Evolutionary conservation across 2,888 invertebrate species (phyloP).

Genomic region (Anagyrus pseudococci): DNA sequence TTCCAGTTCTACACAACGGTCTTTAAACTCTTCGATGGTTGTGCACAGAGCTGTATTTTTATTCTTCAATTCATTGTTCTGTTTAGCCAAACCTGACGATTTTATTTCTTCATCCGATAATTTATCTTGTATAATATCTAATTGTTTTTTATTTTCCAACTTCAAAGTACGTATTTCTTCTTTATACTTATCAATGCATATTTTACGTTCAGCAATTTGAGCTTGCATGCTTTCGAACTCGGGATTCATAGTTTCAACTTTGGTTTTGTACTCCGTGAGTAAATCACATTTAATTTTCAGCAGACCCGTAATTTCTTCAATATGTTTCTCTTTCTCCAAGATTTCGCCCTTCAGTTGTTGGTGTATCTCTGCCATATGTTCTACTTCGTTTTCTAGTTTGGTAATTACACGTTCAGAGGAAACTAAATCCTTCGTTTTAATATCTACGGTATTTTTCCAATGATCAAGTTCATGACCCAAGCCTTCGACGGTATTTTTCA

Average conservation of each 20-base stretch:
- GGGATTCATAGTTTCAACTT: constrained; percentile 49
- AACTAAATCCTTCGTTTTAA: constrained; percentile 54
- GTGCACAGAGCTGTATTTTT: constrained; percentile 62
- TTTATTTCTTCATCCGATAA: constrained; percentile 52
- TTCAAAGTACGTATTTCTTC: constrained; percentile 58
- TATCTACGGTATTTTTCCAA: constrained; percentile 54
- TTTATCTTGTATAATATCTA: constrained; percentile 45
- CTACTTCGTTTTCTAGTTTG: constrained; percentile 60
- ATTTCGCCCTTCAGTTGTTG: constrained; percentile 59
- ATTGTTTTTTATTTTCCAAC: constrained; percentile 54
- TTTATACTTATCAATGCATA: constrained; percentile 54
- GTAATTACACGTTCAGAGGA: constrained; percentile 57
- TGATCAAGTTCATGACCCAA: constrained; percentile 50
- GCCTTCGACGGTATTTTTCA: constrained; percentile 49
- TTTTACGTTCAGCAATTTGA: constrained; percentile 46
- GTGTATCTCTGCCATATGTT: constrained; percentile 56
- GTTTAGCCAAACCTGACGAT: constrained; percentile 53
- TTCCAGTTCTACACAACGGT: constrained; percentile 63
- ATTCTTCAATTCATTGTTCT: constrained; percentile 58
- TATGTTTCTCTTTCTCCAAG: constrained; percentile 56
- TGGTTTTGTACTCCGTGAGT: constrained; percentile 59
- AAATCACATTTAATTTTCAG: constrained; percentile 53
- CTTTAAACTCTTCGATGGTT: constrained; percentile 62
- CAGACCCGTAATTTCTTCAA: constrained; percentile 51
- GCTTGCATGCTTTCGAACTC: constrained; percentile 51